A percentile compares a stretch with the other conserved stretches of the same genome.
These are phyloP conservation scores for Habroteleia sp. DNA, from an alignment of 2,888 invertebrate species.

Conservation along the genomic window DNA sequence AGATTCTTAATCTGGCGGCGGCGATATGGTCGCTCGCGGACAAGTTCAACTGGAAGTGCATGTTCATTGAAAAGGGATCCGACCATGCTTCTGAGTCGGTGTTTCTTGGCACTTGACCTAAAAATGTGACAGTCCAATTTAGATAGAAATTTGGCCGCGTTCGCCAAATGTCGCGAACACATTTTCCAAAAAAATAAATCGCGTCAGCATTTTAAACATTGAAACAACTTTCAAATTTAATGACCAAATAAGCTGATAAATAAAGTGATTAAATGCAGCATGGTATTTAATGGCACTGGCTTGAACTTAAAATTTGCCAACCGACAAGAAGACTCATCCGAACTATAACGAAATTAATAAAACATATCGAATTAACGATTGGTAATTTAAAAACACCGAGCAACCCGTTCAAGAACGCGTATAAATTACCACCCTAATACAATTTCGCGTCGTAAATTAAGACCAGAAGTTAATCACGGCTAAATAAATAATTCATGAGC, in stretches of 20 bases:
- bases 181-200: no score
- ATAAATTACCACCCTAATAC: slow-evolving; percentile 34
- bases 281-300: no score
- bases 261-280: no score
- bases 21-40: slow-evolving; percentile 81
- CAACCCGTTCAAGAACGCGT: slow-evolving; percentile 7
- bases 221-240: no score
- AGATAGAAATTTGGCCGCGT: no score
- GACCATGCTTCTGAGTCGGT: slow-evolving; percentile 83
- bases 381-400: slow-evolving; percentile 3
- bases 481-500: slow-evolving; percentile 52
- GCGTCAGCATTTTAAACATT: no score
- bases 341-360: neutral
- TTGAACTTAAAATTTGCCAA: no score
- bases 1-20: slow-evolving; percentile 83
- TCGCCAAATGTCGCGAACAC: no score
- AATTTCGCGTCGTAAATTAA: slow-evolving; percentile 41
- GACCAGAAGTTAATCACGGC: slow-evolving; percentile 32
- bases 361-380: slow-evolving; percentile 4
- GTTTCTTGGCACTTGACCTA: slow-evolving; percentile 83
- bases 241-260: no score
- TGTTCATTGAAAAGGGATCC: slow-evolving; percentile 82
- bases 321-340: no score
- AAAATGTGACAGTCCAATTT: neutral
- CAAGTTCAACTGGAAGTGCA: slow-evolving; percentile 83